These are phyloP conservation scores for Leuctra nigra DNA, from an alignment of 2,888 invertebrate genomes.

Conservation along the genomic window DNA sequence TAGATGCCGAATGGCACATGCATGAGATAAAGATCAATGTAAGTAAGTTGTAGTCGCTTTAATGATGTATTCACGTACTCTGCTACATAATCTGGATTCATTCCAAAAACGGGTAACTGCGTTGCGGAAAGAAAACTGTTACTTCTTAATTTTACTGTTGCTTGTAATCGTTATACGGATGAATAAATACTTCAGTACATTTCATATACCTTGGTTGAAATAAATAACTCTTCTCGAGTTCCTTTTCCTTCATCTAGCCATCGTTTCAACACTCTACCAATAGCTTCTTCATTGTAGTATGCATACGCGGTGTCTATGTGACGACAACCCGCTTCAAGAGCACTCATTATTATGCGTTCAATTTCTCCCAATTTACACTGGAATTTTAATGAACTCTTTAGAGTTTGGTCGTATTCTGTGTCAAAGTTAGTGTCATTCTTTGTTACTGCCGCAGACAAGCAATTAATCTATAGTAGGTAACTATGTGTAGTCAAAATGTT, in stretches of 20 bases:
- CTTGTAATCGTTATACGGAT: not conserved
- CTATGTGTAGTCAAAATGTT: too few relatives aligned
- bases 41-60: slow-evolving; percentile 36
- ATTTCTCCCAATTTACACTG: too few relatives aligned
- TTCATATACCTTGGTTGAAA: slow-evolving; percentile 78
- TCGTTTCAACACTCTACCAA: slow-evolving; percentile 59
- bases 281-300: slow-evolving; percentile 70
- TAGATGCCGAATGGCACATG: slow-evolving; percentile 37
- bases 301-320: slow-evolving; percentile 75
- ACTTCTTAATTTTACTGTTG: not conserved
- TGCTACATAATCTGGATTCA: slow-evolving; percentile 33
- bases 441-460: too few relatives aligned
- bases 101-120: slow-evolving; percentile 32
- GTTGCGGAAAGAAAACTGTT: slow-evolving; percentile 10
- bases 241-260: slow-evolving; percentile 59
- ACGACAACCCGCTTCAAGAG: slow-evolving; percentile 63
- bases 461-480: too few relatives aligned
- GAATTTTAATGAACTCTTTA: too few relatives aligned
- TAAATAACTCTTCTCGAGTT: slow-evolving; percentile 63
- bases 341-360: slow-evolving; percentile 56
- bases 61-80: slow-evolving; percentile 35
- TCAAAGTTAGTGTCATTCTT: too few relatives aligned
- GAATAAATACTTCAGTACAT: too few relatives aligned
- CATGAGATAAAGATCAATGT: slow-evolving; percentile 42
- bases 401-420: too few relatives aligned